Base-by-base conservation (phyloP, 1,140 invertebrate genomes). In the Ptiloglossa arizonensis region DNA sequence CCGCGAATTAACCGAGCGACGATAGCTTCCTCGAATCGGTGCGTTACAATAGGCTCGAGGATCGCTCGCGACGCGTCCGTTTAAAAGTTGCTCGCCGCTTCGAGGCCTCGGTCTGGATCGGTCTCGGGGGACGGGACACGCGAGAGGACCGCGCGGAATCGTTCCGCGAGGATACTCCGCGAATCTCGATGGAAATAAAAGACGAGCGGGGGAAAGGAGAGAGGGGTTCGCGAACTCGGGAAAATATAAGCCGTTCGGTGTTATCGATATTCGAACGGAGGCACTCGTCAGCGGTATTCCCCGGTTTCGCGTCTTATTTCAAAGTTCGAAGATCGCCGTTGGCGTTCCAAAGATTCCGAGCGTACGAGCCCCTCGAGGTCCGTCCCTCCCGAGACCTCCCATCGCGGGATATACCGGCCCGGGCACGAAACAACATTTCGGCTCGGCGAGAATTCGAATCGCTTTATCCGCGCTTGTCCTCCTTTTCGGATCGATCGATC, bases 251-350 rank as follows among this genome's bases (percentile, higher is more conserved):
- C 24, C 52, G 24, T 27, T 27, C 52, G 24, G 52, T 27, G 52
- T 56, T 27, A 56, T 56, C 52, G 29, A 56, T 27, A 56, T 56
- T 56, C 52, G 22, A 56, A 11, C 24, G 24, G 24, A 5, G 13
- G 5, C n/a, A 8, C 52, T 56, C 52, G 52, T 56, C 52, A 56
- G 52, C 24, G 15, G 52, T 56, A 56, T 56, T 56, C 52, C 52
- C n/a, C 3, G 9, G 22, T 56, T 56, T 56, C 52, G 11, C 9
- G 52, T 56, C 52, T 22, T 24, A 56, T 56, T 56, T 56, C 52
- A 56, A 56, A 56, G 52, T 56, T 56, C 24, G 24, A 27, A 9
- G 52, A 56, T n/a, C 48, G 19, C 1, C n/a, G 2, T 8, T n/a
- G 6, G 52, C 52, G 13, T 56, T 56, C 52, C 29, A 56, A 56